Conservation (phyloP, 2,113 vertebrate genomes). For the Actenoides hombroni region DNA sequence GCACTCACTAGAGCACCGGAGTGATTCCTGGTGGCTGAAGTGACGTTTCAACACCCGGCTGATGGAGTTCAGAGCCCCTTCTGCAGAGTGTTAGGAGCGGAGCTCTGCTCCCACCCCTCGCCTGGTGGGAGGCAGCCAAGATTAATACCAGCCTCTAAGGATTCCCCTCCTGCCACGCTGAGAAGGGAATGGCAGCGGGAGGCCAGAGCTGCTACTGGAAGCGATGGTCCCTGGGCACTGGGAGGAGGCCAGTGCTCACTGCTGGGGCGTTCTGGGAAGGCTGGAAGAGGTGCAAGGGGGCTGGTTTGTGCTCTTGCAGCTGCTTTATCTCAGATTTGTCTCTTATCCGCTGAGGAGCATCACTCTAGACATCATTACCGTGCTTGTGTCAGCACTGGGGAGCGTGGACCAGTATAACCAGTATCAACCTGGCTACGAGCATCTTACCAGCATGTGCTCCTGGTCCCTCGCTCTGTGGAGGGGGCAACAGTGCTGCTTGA, state of each 20-base stretch:
- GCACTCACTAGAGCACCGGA: neutral
- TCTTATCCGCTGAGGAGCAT: neutral
- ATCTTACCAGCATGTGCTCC: fast-evolving
- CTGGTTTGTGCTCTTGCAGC: too few species aligned
- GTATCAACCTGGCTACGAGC: neutral
- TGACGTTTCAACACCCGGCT: neutral
- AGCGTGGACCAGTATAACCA: neutral
- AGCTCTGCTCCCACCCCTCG: neutral
- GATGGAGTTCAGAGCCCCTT: neutral
- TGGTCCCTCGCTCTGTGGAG: neutral
- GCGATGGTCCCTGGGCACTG: neutral
- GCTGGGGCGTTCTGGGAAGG: neutral
- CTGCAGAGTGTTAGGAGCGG: neutral
- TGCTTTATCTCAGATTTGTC: too few species aligned
- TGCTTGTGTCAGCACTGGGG: neutral
- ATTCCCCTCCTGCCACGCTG: neutral
- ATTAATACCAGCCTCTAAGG: neutral
- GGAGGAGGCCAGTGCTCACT: neutral
- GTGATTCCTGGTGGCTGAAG: neutral
- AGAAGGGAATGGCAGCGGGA: neutral
- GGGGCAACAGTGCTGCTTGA: neutral
- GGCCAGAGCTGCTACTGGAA: neutral
- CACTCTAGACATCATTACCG: neutral
- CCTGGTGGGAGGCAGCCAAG: neutral
- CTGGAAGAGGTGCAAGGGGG: neutral